Percentiles rank a stretch among this genome's conserved stretches.
These are phyloP conservation scores for Gryllus longicercus DNA, from an alignment of 2,888 invertebrate species.

Conservation along the genomic window DNA sequence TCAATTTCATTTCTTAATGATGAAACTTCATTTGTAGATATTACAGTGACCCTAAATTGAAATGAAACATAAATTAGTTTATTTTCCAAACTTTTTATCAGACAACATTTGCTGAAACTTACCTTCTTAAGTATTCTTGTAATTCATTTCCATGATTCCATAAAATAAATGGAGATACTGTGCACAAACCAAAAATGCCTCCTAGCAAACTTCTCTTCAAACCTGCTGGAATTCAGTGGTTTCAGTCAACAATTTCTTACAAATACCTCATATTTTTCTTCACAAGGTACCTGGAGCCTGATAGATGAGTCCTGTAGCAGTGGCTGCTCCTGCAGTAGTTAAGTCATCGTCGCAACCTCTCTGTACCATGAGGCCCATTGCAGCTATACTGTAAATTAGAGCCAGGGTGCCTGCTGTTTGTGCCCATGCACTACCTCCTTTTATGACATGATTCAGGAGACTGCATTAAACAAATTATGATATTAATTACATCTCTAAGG, in stretches of 20 bases:
- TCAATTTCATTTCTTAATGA: no score
- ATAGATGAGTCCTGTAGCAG: neutral
- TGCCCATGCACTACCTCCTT: neutral
- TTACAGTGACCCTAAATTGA: neutral
- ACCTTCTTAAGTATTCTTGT: neutral
- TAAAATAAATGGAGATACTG: neutral
- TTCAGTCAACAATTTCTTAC: neutral
- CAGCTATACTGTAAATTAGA: neutral
- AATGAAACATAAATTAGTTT: neutral
- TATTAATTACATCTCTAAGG: no score
- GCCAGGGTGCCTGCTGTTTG: neutral
- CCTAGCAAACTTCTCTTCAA: neutral
- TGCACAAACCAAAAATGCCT: neutral
- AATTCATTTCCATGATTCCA: neutral
- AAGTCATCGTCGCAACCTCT: constrained; percentile 1
- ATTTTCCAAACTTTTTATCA: neutral
- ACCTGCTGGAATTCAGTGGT: neutral
- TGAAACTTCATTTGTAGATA: no score
- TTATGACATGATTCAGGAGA: neutral
- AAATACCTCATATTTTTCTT: neutral
- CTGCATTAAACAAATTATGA: neutral
- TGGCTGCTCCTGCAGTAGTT: neutral
- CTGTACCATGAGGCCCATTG: neutral
- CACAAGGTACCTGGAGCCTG: neutral
- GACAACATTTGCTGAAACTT: neutral